Conservation (phyloP, 2,113 vertebrate species). For the Ranitomeya variabilis region DNA sequence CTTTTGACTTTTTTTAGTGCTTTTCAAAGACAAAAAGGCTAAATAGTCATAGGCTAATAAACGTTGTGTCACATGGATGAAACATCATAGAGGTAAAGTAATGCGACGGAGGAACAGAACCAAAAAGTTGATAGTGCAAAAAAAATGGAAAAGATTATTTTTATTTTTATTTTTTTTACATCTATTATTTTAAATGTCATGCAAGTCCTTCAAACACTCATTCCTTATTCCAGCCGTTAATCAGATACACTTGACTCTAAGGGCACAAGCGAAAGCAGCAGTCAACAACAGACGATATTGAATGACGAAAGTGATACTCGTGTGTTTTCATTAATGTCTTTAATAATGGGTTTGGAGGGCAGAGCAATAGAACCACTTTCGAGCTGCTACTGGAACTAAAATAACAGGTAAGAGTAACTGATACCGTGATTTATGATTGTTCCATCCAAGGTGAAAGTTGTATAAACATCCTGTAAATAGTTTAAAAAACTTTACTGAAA, state of each 20-base stretch:
- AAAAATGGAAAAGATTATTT: neutral
- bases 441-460: neutral
- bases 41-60: no score
- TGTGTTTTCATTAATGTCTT: constrained; percentile 60
- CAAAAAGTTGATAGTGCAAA: neutral
- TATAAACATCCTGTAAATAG: neutral
- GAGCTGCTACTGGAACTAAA: constrained; percentile 5
- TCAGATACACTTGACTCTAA: constrained; percentile 62
- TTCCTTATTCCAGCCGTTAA: constrained; percentile 74
- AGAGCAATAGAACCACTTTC: neutral
- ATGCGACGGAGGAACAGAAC: no score
- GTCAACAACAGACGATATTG: constrained; percentile 56
- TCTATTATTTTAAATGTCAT: neutral
- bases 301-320: constrained; percentile 60
- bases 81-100: no score
- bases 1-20: no score
- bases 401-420: neutral
- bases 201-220: neutral
- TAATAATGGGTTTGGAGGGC: neutral
- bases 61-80: neutral
- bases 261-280: constrained; percentile 56
- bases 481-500: neutral
- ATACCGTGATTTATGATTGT: neutral
- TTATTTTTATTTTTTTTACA: neutral
- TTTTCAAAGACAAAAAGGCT: no score